phyloP scores from a whole-genome alignment of 2,113 vertebrate species.

The Microcebus griseorufus region DNA sequence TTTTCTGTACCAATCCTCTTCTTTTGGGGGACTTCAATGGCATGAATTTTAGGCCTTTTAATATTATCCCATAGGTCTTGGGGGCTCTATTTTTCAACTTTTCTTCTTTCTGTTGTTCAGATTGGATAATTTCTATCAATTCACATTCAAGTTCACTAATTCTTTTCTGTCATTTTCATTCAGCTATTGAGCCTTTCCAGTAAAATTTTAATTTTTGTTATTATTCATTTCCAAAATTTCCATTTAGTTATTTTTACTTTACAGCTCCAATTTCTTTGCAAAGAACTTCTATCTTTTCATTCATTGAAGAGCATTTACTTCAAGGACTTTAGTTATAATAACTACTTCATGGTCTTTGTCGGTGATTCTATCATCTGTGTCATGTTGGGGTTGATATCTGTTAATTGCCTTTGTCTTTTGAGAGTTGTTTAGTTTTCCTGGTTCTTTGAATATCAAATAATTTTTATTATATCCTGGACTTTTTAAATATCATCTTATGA shows the following conservation, averaged over 20 bases:
- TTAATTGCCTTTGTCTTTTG: slow-evolving; percentile 32
- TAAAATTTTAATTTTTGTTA: background rate
- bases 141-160: background rate
- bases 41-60: background rate
- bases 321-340: background rate
- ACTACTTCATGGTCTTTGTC: background rate
- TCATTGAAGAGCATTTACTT: background rate
- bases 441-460: slow-evolving; percentile 49
- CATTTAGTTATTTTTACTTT: background rate
- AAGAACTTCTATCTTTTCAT: background rate
- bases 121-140: background rate
- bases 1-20: background rate
- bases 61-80: background rate
- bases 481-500: background rate
- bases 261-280: background rate
- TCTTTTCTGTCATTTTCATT: background rate
- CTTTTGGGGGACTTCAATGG: background rate
- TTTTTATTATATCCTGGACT: slow-evolving; percentile 39
- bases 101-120: background rate
- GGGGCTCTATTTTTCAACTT: background rate
- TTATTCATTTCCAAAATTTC: background rate
- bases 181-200: background rate
- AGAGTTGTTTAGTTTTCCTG: slow-evolving; percentile 41
- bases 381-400: slow-evolving; percentile 24
- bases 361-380: slow-evolving; percentile 25